Evolutionary conservation across 1,140 invertebrate genomes (phyloP).

Genomic region (Diachasma alloeum): DNA sequence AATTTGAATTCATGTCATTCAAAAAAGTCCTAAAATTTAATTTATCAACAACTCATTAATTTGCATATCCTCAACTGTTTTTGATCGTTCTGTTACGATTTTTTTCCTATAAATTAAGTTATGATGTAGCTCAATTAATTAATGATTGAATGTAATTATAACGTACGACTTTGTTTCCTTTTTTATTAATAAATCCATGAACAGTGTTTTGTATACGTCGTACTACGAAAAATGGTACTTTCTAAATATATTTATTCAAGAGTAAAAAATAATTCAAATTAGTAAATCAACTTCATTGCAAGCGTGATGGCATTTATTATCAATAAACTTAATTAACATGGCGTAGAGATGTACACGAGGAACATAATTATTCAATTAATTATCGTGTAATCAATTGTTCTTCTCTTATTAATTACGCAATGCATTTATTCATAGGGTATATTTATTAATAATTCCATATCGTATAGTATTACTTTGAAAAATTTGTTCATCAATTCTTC

Average conservation of each 20-base stretch:
- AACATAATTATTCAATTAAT: constrained; percentile 56
- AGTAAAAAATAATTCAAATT: constrained; percentile 24
- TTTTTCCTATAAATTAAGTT: background rate
- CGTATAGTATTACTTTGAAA: constrained; percentile 42
- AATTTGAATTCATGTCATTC: no score
- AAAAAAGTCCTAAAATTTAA: no score
- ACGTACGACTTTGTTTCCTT: background rate
- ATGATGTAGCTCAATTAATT: background rate
- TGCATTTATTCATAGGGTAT: constrained; percentile 51
- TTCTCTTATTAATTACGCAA: constrained; percentile 51
- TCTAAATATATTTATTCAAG: background rate
- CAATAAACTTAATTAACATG: constrained; percentile 66
- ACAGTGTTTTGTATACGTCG: background rate
- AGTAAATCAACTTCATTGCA: constrained; percentile 51
- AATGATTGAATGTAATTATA: background rate
- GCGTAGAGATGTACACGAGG: constrained; percentile 65
- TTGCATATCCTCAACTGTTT: no score
- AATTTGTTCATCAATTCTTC: background rate
- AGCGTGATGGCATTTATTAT: constrained; percentile 67
- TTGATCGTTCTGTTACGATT: no score
- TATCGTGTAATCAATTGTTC: constrained; percentile 49
- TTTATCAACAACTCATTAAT: no score
- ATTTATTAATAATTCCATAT: constrained; percentile 56
- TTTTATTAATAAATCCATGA: constrained; percentile 16
- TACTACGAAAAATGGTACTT: background rate